phyloP scores from a whole-genome alignment of 2,888 invertebrate genomes.

The Strigamia crassipes region DNA sequence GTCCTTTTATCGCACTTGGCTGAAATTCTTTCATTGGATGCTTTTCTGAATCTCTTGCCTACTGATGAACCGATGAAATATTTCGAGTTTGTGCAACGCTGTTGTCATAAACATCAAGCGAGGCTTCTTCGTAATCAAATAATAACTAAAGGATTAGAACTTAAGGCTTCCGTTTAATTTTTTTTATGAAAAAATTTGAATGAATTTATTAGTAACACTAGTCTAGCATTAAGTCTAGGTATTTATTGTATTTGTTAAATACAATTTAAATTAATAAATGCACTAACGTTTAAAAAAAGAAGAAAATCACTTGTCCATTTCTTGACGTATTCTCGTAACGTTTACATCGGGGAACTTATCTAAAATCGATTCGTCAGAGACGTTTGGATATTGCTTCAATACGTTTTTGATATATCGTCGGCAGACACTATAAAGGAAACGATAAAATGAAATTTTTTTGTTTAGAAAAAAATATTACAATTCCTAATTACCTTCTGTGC shows the following conservation, averaged over 20 bases:
- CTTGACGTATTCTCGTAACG: conserved; percentile 68
- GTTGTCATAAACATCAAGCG: conserved; percentile 49
- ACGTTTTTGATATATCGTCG: conserved; percentile 58
- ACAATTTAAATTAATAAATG: conserved; percentile 1
- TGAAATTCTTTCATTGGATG: conserved; percentile 25
- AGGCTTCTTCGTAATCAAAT: conserved; percentile 44
- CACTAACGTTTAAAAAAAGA: not conserved
- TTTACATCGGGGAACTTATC: conserved; percentile 76
- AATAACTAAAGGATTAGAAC: conserved; percentile 49
- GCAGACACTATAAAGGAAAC: not conserved
- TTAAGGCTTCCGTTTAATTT: conserved; percentile 48
- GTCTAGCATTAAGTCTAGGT: not conserved
- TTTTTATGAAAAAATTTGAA: not conserved
- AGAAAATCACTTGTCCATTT: not conserved
- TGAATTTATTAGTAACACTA: not conserved
- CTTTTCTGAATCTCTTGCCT: conserved; percentile 34
- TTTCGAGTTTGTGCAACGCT: conserved; percentile 45
- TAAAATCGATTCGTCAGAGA: conserved; percentile 72
- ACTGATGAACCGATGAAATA: conserved; percentile 26
- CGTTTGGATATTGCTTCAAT: conserved; percentile 75
- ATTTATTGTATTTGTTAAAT: not conserved
- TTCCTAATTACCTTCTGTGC: not conserved
- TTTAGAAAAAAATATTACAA: too few relatives aligned
- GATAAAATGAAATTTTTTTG: not conserved
- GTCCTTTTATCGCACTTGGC: conserved; percentile 45